Base-by-base conservation (phyloP, 2,113 vertebrate genomes). In the Ia io region DNA sequence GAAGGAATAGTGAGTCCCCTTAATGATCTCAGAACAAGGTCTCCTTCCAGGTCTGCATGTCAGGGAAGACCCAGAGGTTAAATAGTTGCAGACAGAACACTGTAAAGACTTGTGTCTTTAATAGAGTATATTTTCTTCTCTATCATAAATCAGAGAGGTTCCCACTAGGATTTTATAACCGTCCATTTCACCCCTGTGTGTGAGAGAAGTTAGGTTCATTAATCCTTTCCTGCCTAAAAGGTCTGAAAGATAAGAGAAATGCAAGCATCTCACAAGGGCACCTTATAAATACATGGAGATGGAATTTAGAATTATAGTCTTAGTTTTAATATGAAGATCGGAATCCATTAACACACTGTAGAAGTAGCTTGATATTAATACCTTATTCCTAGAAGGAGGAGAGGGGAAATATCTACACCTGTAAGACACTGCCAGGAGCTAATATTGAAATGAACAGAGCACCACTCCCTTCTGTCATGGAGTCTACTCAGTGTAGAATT, bases 121-220 rank as follows among this genome's bases (percentile, higher is more conserved):
- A 51, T 74, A 30, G 61, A 91, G 42, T 74, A 20, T 18, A 51
- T 93, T 91, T 91, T 65, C 56, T 70, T 93, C 47, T 65, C 32
- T 37, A 56, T 74, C 79, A 20, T 96, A 93, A 94, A 93, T 86
- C 83, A 93, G 53, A 88, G 51, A 35, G 67, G 30, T 9, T 51
- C 69, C 42, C 49, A 47, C 16, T 40, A 96, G 63, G 77, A 56
- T 79, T 92, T 89, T 87, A 30, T 22, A 91, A 49, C 8, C 28
- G 49, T 53, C 28, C 13, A 30, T 83, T 88, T 89, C 35, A 37
- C 17, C 61, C 11, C n/a, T 5, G 10, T 32, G 35, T 30, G 37
- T 85, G 73, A 88, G 40, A 56, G 11, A 80, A 84, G 12, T 28
- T 53, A 13, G 6, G 17, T 28, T 83, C 63, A 67, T 86, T 67